Evolutionary conservation across 2,888 invertebrate genomes (phyloP), one percentile per base, ranked within the genome.

Genomic region (Agrotis puta): DNA sequence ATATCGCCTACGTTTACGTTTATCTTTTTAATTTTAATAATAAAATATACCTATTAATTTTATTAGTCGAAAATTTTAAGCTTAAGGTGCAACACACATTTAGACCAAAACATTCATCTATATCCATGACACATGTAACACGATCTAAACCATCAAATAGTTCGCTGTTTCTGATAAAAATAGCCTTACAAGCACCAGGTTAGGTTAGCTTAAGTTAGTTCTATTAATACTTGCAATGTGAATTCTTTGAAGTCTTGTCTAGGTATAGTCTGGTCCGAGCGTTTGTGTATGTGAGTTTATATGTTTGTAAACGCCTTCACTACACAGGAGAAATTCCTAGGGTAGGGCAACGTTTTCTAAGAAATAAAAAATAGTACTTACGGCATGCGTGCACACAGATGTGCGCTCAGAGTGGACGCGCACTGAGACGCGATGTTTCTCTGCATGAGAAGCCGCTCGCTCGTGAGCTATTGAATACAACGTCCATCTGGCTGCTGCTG

Each of bases 1-100:
- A 61, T 27, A 57, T 39, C 39, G 11, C 39, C 39, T 39, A 39
- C 16, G 22, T 24, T 62, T 73, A 20, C 13, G 39, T 39, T 39
- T 39, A 39, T 39, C 4, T 27, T 14, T 33, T n/a, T n/a, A 20
- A 33, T n/a, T 16, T 43, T 72, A 67, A 24, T n/a, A n/a, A n/a
- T n/a, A n/a, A n/a, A n/a, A n/a, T n/a, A 33, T 20, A 43, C 13
- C 18, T 24, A 14, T 7, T 68, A n/a, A 16, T 22, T 53, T 16
- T 59, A 13, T 18, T 58, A 64, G 18, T 18, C 47, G 27, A 3
- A n/a, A 20, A 16, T 24, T 14, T 43, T 33, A 71, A 20, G 6
- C 2, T 11, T 50, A 67, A 22, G 16, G 6, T 45, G 14, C 20
- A 50, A 16, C 18, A 27, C 24, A 20, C 24, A 24, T 47, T 22